Base-by-base conservation (phyloP, 2,888 invertebrate species). In the Standfussiana lucernea region DNA sequence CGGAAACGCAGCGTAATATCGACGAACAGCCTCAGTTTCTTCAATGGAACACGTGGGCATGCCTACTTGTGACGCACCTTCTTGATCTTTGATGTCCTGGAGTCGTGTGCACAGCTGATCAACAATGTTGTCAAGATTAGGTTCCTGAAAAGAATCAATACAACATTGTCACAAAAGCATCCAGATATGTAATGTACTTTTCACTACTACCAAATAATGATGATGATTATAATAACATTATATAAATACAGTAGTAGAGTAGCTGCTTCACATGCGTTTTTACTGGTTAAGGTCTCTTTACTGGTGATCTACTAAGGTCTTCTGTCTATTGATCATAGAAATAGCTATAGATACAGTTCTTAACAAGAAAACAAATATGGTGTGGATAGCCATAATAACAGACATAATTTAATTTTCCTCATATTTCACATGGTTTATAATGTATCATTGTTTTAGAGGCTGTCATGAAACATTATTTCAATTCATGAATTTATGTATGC, bases 41-140 rank as follows among this genome's bases (percentile, higher is more conserved):
- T 96, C 95, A 81, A 94, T 86, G 80, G 97, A 97, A 90, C 95
- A 93, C 90, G 95, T 95, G 91, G 96, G 96, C 96, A 96, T 97
- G 94, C 94, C 97, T 95, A 92, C 96, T 94, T 89, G 94, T 89
- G 92, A 94, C 90, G 90, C 92, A 91, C 93, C 90, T 89, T 94
- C 94, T 92, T 93, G 93, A 90, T 96, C 94, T 89, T 95, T 97
- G 90, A 98, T 97, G 94, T 98, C 98, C 94, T 98, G 98, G 90
- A 98, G 96, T 95, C 98, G 98, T 89, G 97, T 97, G 95, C 98
- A 98, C 92, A 98, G 97, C 97, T 98, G 98, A 95, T 98, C 98
- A 88, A 98, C 98, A 93, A 98, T 97, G 91, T 97, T 97, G 97
- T 98, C 98, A 92, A 98, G 98, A 93, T 98, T 98, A 95, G 97